A percentile compares a stretch with the other conserved stretches of the same genome.
Conservation (phyloP, 2,888 invertebrate genomes). For the Agrochola litura region DNA sequence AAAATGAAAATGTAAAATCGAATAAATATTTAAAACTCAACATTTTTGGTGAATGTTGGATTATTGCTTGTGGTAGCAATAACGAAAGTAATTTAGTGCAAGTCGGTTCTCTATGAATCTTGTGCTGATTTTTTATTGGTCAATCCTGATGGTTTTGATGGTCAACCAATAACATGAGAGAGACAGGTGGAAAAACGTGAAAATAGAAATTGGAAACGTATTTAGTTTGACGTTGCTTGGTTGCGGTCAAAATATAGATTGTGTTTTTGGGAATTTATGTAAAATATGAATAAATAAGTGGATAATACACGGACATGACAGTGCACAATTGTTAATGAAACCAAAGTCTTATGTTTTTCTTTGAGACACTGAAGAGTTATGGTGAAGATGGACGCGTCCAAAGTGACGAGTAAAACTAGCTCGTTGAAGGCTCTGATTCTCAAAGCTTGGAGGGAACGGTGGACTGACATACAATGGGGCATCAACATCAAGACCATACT, state of each 20-base stretch:
- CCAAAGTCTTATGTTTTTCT: conserved; percentile 22
- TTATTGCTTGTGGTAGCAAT: background rate
- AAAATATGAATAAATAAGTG: conserved; percentile 29
- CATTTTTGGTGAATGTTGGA: no score
- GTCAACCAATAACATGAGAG: background rate
- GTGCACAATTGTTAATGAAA: conserved; percentile 18
- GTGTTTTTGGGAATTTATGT: conserved; percentile 6
- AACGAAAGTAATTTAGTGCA: conserved; percentile 13
- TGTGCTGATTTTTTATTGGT: background rate
- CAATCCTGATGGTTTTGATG: rapidly evolving
- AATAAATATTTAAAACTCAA: no score
- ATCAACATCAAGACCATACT: conserved; percentile 98
- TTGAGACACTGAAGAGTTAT: conserved; percentile 40
- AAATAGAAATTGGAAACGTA: conserved; percentile 13
- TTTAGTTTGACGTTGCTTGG: conserved; percentile 56
- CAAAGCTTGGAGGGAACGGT: conserved; percentile 98
- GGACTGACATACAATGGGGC: conserved; percentile 99
- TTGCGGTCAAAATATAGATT: conserved; percentile 19
- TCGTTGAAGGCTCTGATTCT: conserved; percentile 94
- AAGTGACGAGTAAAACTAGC: conserved; percentile 96
- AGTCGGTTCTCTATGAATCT: conserved; percentile 13
- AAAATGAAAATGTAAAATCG: background rate
- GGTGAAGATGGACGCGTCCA: conserved; percentile 93
- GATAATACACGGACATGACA: conserved; percentile 23
- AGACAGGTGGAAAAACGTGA: rapidly evolving